phyloP scores from a whole-genome alignment of 2,888 invertebrate species.

The Crocallis elinguaria region DNA sequence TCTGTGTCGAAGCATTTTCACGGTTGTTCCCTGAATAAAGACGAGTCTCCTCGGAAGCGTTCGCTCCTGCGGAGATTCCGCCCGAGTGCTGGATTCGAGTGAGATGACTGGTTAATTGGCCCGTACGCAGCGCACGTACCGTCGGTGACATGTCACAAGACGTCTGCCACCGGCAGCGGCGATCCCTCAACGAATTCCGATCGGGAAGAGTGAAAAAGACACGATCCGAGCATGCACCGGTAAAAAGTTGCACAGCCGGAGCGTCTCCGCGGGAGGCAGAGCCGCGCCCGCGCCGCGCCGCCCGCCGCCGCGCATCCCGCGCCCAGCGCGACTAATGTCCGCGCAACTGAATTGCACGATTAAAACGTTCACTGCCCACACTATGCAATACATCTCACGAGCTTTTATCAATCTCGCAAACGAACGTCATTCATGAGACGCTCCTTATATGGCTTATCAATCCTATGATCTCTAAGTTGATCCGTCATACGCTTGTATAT shows the following conservation, averaged over 20 bases:
- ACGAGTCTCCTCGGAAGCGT: constrained; percentile 61
- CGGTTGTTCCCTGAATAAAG: constrained; percentile 75
- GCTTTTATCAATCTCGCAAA: constrained; percentile 51
- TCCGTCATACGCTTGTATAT: constrained; percentile 34
- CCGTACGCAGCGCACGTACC: constrained; percentile 80
- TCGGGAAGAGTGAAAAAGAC: constrained; percentile 83
- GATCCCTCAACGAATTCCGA: constrained; percentile 82
- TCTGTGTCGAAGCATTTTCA: constrained; percentile 63
- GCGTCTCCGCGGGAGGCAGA: constrained; percentile 74
- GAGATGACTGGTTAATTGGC: constrained; percentile 79
- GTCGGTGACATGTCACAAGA: constrained; percentile 80
- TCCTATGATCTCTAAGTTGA: constrained; percentile 33
- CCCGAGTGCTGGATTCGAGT: constrained; percentile 56
- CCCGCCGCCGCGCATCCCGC: constrained; percentile 41
- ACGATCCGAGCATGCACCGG: constrained; percentile 77
- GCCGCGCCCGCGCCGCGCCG: constrained; percentile 49
- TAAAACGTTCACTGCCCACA: constrained; percentile 56
- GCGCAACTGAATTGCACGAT: constrained; percentile 62
- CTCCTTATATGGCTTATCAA: constrained; percentile 34
- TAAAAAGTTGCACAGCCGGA: constrained; percentile 76
- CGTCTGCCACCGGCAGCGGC: constrained; percentile 84
- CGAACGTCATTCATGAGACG: constrained; percentile 52
- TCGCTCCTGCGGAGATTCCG: constrained; percentile 59
- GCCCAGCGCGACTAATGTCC: constrained; percentile 43
- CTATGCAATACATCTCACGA: constrained; percentile 47